These are phyloP conservation scores for Theonella swinhoei DNA, from an alignment of 37 sponge, comb jelly and placozoan species.

Conservation along the genomic window DNA sequence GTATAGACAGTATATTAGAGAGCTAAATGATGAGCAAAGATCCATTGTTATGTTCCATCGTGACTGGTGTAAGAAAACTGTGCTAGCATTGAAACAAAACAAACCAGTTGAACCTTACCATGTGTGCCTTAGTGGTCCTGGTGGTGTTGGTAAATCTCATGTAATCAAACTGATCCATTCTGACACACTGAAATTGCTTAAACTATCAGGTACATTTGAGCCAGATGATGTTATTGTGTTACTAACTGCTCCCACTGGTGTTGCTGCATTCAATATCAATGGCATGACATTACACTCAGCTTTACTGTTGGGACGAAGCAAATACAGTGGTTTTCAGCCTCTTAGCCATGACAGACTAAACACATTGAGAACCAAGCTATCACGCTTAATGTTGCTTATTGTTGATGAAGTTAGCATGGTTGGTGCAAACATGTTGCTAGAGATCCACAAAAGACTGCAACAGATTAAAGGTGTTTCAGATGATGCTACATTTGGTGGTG, in stretches of 20 bases:
- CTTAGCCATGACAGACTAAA: conserved; percentile 28
- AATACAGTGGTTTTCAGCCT: conserved; percentile 3
- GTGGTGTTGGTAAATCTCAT: conserved; percentile 58
- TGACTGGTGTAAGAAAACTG: conserved; percentile 38
- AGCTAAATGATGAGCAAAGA: no score
- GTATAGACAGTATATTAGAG: no score
- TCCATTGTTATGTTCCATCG: conserved; percentile 27
- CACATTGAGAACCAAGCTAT: conserved; percentile 20
- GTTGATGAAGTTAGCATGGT: conserved; percentile 71
- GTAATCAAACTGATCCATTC: conserved; percentile 39
- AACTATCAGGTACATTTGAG: conserved; percentile 1
- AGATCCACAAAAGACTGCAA: conserved; percentile 38
- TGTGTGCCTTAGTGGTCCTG: conserved; percentile 46
- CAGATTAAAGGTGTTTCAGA: conserved; percentile 17
- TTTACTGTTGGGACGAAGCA: conserved; percentile 15
- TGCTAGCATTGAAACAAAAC: conserved; percentile 23
- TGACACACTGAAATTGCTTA: conserved; percentile 24
- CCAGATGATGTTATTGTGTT: conserved; percentile 40
- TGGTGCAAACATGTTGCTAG: conserved; percentile 25
- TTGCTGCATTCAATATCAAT: conserved; percentile 52
- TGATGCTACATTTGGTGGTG: conserved; percentile 29
- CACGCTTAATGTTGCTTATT: conserved; percentile 27
- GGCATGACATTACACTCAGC: conserved; percentile 57
- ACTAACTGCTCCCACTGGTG: conserved; percentile 58
- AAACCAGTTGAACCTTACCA: conserved; percentile 29